Base-by-base conservation (phyloP, 2,888 invertebrate genomes). In the Eremobia ochroleuca region DNA sequence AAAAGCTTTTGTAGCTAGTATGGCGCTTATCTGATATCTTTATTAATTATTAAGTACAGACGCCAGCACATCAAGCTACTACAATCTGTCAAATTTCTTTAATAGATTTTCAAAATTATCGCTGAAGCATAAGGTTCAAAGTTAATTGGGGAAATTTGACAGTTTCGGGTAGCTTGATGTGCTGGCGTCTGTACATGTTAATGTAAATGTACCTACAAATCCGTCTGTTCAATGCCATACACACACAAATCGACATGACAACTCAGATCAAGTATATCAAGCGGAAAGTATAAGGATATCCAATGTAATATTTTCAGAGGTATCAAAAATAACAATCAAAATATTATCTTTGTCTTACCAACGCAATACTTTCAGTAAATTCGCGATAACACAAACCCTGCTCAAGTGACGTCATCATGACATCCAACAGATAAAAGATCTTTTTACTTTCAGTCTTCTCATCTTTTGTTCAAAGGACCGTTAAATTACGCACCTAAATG, bases 381-480 rank as follows among this genome's bases (percentile, higher is more conserved):
- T 81, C 55, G 28, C 49, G 21, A n/a, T 52, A 55, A 9, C 37
- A 55, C 65, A 31, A 79, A 55, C 62, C 55, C 25, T 64, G 34
- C 34, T 61, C 59, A 46, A n/a, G 13, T 67, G 58, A 71, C 68
- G 77, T 77, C 73, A 72, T 65, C 18, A 9, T 64, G n/a, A 55
- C 59, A 70, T 71, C 58, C 64, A 49, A 34, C 68, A 64, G 43
- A 73, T 69, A 55, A 61, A 49, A 67, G n/a, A 34, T 25, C n/a
- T 70, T 61, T 77, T 74, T 65, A 71, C 49, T 59, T 66, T 52
- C 43, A 71, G 40, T 71, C 46, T 34, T 64, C 37, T 59, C 49
- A 37, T 73, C 40, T 59, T 69, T 81, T 70, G 34, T 73, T 81
- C 59, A 76, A 66, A 73, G 37, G 15, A 37, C 31, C 58, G 34